Evolutionary conservation across 2,113 vertebrate species (phyloP), one percentile per base, ranked within the genome.

Genomic region (Semnopithecus entellus): DNA sequence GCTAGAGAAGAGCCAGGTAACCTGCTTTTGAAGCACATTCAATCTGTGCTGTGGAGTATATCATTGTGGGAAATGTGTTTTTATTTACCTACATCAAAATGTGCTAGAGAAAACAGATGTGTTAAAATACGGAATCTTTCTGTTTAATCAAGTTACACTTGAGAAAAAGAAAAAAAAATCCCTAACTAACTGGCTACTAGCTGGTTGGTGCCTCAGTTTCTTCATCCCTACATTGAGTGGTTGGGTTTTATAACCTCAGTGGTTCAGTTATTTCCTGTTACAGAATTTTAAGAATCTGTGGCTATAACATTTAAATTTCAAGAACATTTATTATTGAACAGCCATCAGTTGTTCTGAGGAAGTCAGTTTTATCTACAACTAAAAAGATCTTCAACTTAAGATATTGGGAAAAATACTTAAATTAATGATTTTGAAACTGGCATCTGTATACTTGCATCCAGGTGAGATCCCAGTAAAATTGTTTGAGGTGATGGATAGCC

Each of bases 111-210:
- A 92, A 93, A 59, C 35, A 72, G 68, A 50, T 55, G 11, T 73
- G 6, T 92, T 95, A 88, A 89, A 91, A 96, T 73, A 73, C 0
- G 57, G 66, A 59, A 8, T 70, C 30, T 79, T 88, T 61, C 32
- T 66, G 48, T 73, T 94, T 66, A 45, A 84, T 88, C 57, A 79
- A 85, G n/a, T 92, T 94, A 64, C 75, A 80, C 59, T 88, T 88
- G 50, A 88, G 95, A 91, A 81, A 95, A 14, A 70, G 61, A 68
- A 80, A 30, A 91, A 85, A 90, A 70, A 81, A 25, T 16, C 45
- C 20, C 11, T 38, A 59, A 86, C 35, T 55, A 30, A 52, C 13
- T 76, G 32, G 27, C 4, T 22, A 50, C 64, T 70, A 18, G 5
- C 50, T 94, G n/a, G 32, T 38, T 79, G 70, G 48, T 75, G 40